Percentiles rank a stretch among this genome's conserved stretches.
phyloP scores from a whole-genome alignment of 2,797 vertebrate genomes.

The Anomalospiza imberbis region DNA sequence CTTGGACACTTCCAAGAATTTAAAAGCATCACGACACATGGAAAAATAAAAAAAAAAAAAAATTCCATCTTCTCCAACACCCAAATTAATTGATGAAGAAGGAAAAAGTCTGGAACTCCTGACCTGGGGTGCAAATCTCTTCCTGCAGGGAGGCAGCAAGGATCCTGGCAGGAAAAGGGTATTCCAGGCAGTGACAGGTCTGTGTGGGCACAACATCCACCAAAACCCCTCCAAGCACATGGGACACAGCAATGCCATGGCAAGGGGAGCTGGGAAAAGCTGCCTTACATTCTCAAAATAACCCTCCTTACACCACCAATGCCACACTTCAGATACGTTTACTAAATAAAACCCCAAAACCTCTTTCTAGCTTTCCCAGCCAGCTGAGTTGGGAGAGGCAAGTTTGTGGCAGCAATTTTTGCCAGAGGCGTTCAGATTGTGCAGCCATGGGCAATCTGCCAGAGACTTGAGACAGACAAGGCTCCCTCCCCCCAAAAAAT shows the following conservation, averaged over 20 bases:
- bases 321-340: not conserved
- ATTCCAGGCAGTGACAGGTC: rapidly evolving
- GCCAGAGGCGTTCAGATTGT: not conserved
- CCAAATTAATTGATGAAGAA: not conserved
- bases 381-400: not conserved
- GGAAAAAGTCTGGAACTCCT: conserved; percentile 9
- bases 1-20: not conserved
- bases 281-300: not conserved
- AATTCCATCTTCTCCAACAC: not conserved
- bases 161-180: not conserved
- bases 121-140: conserved; percentile 4
- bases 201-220: not conserved
- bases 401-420: not conserved
- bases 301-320: not conserved
- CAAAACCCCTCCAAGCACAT: not conserved
- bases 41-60: not conserved
- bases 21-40: rapidly evolving
- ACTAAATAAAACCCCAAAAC: not conserved
- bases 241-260: not conserved
- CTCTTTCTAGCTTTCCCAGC: not conserved
- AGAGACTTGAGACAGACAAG: not conserved
- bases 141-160: not conserved
- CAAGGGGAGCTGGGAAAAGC: not conserved
- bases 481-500: not conserved
- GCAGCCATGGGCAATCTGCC: not conserved